A percentile compares a stretch with the other conserved stretches of the same genome.
phyloP scores from a whole-genome alignment of 2,888 invertebrate genomes.

The Leptinotarsa juncta region DNA sequence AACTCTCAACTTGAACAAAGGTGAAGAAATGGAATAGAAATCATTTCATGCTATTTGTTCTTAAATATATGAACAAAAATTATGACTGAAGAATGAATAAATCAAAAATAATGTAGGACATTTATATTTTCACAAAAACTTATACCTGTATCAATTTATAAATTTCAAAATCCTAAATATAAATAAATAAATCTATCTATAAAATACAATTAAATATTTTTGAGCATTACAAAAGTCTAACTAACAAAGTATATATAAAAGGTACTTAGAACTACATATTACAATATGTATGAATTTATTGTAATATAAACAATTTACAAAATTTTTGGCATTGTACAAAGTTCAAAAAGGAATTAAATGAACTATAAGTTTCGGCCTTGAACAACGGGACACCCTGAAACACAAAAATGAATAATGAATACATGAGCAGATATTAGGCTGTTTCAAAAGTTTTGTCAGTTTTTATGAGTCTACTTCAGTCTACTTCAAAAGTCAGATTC shows the following conservation, averaged over 20 bases:
- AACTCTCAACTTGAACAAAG: no score
- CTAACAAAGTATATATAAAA: slow-evolving; percentile 44
- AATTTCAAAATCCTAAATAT: slow-evolving; percentile 41
- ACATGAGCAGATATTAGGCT: neutral
- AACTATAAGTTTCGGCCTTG: slow-evolving; percentile 57
- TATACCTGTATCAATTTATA: slow-evolving; percentile 27
- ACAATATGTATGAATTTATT: slow-evolving; percentile 41
- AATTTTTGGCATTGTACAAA: slow-evolving; percentile 61
- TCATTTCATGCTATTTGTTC: neutral
- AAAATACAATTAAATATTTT: slow-evolving; percentile 52
- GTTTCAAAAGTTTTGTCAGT: neutral
- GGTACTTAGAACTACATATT: slow-evolving; percentile 40
- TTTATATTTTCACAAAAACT: slow-evolving; percentile 35
- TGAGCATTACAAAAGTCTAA: slow-evolving; percentile 53
- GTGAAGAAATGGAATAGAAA: neutral
- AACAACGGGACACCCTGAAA: slow-evolving; percentile 59
- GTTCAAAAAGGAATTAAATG: slow-evolving; percentile 40
- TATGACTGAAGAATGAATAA: neutral
- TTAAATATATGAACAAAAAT: no score
- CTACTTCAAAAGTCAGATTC: no score
- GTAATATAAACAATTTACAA: slow-evolving; percentile 57
- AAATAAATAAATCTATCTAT: slow-evolving; percentile 52
- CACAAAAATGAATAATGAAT: slow-evolving; percentile 33
- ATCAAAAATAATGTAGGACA: slow-evolving; percentile 25
- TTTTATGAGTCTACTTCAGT: no score